Evolutionary conservation across 2,797 vertebrate genomes (phyloP).

Genomic region (Pogonophryne albipinna): DNA sequence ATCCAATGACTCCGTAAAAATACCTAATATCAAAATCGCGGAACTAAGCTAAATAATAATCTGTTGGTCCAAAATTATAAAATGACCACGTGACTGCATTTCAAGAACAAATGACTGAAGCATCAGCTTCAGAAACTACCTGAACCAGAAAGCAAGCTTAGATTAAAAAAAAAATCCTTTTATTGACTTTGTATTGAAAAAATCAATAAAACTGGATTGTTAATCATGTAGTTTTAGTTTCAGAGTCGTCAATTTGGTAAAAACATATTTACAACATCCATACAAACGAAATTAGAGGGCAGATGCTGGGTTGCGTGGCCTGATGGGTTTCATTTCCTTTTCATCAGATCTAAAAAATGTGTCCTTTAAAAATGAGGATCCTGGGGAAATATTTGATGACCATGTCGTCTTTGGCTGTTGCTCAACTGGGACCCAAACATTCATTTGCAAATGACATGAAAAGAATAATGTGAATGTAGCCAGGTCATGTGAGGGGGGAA

Average conservation of each 20-base stretch:
- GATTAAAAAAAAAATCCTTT: not conserved
- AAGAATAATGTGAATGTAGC: not conserved
- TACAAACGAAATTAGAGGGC: not conserved
- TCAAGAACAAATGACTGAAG: slow-evolving; percentile 8
- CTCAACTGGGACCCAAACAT: too few species aligned
- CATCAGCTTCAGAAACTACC: not conserved
- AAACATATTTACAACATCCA: not conserved
- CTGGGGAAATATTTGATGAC: too few species aligned
- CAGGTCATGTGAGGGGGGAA: not conserved
- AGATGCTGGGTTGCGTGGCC: not conserved
- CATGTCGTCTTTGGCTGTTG: not conserved
- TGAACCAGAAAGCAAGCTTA: not conserved
- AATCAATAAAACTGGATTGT: not conserved
- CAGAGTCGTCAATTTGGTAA: not conserved
- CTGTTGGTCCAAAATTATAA: not conserved
- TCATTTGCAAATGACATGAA: not conserved
- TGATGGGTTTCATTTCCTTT: not conserved
- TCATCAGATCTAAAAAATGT: not conserved
- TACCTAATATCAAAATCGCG: not conserved
- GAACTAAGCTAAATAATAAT: not conserved
- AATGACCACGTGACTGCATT: not conserved
- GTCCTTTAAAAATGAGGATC: too few species aligned
- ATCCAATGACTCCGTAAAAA: not conserved
- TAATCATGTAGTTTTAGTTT: not conserved
- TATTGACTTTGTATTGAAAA: not conserved